Conservation (phyloP, 2,113 vertebrate genomes). For the Corvus hawaiiensis region DNA sequence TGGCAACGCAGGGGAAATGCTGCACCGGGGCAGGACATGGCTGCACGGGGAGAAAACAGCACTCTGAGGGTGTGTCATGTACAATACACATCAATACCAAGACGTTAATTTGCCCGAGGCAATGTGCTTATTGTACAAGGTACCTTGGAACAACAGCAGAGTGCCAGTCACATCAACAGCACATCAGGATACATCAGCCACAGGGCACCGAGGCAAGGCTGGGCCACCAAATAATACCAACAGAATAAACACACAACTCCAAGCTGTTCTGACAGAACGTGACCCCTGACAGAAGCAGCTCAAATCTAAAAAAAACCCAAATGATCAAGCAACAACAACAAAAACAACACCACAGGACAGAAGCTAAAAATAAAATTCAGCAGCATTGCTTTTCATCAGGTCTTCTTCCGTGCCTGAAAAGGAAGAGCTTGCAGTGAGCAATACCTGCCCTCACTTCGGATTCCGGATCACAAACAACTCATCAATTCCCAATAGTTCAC, state of each 20-base stretch:
- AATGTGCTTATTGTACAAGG: not conserved
- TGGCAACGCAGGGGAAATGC: rapidly evolving
- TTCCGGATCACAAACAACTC: not conserved
- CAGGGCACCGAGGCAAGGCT: not conserved
- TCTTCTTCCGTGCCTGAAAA: not conserved
- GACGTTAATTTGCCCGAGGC: not conserved
- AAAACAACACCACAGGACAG: not conserved
- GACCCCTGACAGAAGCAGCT: not conserved
- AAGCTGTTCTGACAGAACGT: not conserved
- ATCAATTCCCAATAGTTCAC: not conserved
- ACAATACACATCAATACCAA: not conserved
- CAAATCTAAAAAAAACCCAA: not conserved
- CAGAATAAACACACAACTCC: not conserved
- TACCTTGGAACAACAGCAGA: not conserved
- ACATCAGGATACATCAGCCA: not conserved
- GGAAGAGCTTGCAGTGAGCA: not conserved
- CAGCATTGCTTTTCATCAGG: not conserved
- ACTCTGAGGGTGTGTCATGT: not conserved
- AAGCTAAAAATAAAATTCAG: not conserved
- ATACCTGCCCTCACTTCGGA: not conserved
- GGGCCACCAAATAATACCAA: not conserved
- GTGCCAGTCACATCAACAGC: not conserved
- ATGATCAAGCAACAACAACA: not conserved
- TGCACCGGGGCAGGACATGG: not conserved
- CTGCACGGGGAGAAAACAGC: not conserved